phyloP scores from a whole-genome alignment of 2,888 invertebrate genomes.

The Saturnia pavonia region DNA sequence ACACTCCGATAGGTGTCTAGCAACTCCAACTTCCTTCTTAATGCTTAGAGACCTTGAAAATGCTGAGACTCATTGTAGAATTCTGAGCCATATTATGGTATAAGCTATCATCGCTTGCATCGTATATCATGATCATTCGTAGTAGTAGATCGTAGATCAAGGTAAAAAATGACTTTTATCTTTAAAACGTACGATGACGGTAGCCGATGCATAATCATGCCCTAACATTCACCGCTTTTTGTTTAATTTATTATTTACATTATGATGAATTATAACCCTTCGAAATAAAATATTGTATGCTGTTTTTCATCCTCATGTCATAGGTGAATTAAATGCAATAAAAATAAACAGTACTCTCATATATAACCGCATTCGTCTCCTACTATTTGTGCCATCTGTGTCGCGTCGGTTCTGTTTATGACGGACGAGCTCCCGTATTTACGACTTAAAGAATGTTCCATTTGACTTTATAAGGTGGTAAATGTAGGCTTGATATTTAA shows the following conservation, averaged over 20 bases:
- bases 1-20: background rate
- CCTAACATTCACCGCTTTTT: too few species aligned
- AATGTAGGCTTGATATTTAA: slow-evolving; percentile 24
- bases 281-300: background rate
- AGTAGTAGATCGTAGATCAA: too few species aligned
- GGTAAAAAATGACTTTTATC: too few species aligned
- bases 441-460: slow-evolving; percentile 36
- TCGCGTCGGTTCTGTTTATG: slow-evolving; percentile 56
- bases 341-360: background rate
- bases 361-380: background rate
- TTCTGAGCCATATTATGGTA: too few species aligned
- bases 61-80: too few species aligned
- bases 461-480: slow-evolving; percentile 16
- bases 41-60: too few species aligned
- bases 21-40: background rate
- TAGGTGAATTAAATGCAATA: background rate
- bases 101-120: too few species aligned
- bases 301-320: background rate
- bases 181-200: too few species aligned
- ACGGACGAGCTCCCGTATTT: slow-evolving; percentile 58
- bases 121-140: too few species aligned
- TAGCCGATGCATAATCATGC: too few species aligned
- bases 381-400: slow-evolving; percentile 31
- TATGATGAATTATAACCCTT: too few species aligned
- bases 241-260: too few species aligned